A percentile compares a stretch with the other conserved stretches of the same genome.
These are phyloP conservation scores for Megaptera novaeangliae DNA, from an alignment of 2,113 vertebrate species.

Conservation along the genomic window DNA sequence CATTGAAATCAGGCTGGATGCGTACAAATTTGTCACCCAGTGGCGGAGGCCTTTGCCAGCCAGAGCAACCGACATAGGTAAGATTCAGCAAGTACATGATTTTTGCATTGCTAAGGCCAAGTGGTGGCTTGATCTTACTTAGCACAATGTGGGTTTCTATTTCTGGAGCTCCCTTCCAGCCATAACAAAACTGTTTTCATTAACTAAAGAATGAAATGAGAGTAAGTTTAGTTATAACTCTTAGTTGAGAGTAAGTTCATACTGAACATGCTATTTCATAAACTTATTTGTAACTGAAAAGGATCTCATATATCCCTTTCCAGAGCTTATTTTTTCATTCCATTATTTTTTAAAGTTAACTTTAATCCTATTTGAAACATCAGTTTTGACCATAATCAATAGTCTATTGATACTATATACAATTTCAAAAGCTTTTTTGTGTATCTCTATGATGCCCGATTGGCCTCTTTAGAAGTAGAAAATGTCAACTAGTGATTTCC, in stretches of 20 bases:
- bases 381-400: background rate
- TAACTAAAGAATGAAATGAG: background rate
- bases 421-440: background rate
- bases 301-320: background rate
- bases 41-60: constrained; percentile 97
- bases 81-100: constrained; percentile 23
- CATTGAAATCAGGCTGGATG: constrained; percentile 98
- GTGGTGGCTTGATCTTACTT: background rate
- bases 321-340: background rate
- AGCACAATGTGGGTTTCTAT: background rate
- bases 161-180: background rate
- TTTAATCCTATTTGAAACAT: background rate
- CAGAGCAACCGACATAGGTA: constrained; percentile 97
- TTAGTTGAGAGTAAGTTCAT: background rate
- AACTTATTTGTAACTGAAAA: background rate
- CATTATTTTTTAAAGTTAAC: background rate
- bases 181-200: background rate
- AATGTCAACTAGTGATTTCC: background rate
- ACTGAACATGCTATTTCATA: background rate
- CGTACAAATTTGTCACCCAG: constrained; percentile 98
- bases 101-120: background rate
- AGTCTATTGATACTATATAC: background rate
- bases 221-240: background rate
- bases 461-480: background rate
- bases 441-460: background rate